phyloP scores from a whole-genome alignment of 2,113 vertebrate species.

The Chelonoidis abingdonii region DNA sequence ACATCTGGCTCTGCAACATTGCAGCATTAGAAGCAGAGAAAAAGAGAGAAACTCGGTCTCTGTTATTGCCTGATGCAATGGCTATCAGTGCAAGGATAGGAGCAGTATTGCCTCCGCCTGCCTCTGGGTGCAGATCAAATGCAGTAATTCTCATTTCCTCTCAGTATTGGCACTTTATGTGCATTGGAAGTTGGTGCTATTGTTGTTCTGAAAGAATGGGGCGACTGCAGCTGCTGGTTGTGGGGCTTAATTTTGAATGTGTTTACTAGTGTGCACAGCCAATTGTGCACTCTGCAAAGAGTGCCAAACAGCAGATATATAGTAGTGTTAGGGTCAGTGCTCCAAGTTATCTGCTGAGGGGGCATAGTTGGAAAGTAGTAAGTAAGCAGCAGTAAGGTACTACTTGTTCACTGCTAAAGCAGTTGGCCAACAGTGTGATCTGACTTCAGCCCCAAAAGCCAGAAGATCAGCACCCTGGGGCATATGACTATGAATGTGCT shows the following conservation, averaged over 20 bases:
- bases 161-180: neutral
- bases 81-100: neutral
- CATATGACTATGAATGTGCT: accelerated
- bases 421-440: accelerated
- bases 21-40: neutral
- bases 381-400: neutral
- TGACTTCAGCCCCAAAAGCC: neutral
- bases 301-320: neutral
- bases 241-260: neutral
- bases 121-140: neutral
- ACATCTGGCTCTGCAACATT: neutral
- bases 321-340: neutral
- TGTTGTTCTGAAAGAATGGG: neutral
- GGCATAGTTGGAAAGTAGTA: neutral
- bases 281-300: neutral
- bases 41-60: neutral
- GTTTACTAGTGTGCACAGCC: neutral
- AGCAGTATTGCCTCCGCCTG: neutral
- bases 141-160: neutral
- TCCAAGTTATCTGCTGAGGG: neutral
- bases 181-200: neutral
- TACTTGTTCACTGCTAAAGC: neutral
- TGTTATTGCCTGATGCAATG: neutral
- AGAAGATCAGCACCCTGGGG: neutral
- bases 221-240: neutral